Percentiles rank a stretch among this genome's conserved stretches.
Evolutionary conservation across 2,888 invertebrate species (phyloP).

Genomic region (Drosophila rubida): DNA sequence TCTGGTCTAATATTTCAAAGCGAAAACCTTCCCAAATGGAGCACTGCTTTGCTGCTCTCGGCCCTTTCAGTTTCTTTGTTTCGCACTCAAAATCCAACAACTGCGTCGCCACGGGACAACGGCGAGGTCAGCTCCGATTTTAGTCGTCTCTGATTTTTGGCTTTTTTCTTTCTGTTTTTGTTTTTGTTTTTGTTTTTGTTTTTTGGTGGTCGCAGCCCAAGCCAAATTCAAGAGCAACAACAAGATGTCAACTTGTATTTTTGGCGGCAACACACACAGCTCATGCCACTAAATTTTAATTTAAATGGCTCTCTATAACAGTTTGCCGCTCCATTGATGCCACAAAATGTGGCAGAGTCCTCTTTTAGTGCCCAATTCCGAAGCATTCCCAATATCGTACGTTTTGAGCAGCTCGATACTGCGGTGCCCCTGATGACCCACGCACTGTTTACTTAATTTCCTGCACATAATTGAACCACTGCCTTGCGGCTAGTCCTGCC

Average conservation of each 20-base stretch:
- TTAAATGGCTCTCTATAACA: slow-evolving; percentile 21
- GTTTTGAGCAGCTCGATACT: slow-evolving; percentile 27
- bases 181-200: not conserved
- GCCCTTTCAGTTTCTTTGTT: slow-evolving; percentile 76
- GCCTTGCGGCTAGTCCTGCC: slow-evolving; percentile 25
- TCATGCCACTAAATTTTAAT: slow-evolving; percentile 14
- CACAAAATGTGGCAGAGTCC: slow-evolving; percentile 57
- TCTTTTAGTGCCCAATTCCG: slow-evolving; percentile 28
- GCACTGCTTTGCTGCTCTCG: slow-evolving; percentile 48
- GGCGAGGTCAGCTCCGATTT: slow-evolving; percentile 45
- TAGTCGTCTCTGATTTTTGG: not conserved
- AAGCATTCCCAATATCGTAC: slow-evolving; percentile 21
- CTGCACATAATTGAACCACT: slow-evolving; percentile 59
- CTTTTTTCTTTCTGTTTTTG: too few species aligned
- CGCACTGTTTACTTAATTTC: slow-evolving; percentile 49
- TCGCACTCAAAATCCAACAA: slow-evolving; percentile 19
- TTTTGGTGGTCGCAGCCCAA: slow-evolving; percentile 7
- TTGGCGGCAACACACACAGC: slow-evolving; percentile 50
- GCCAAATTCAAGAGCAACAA: slow-evolving; percentile 9
- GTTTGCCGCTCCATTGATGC: slow-evolving; percentile 36
- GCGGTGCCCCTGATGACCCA: slow-evolving; percentile 10
- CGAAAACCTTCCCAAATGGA: slow-evolving; percentile 58
- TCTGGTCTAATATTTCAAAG: slow-evolving; percentile 75
- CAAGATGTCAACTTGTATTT: slow-evolving; percentile 31
- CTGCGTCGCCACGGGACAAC: slow-evolving; percentile 4